Conservation (phyloP, 2,888 invertebrate genomes). For the Podabrus alpinus region DNA sequence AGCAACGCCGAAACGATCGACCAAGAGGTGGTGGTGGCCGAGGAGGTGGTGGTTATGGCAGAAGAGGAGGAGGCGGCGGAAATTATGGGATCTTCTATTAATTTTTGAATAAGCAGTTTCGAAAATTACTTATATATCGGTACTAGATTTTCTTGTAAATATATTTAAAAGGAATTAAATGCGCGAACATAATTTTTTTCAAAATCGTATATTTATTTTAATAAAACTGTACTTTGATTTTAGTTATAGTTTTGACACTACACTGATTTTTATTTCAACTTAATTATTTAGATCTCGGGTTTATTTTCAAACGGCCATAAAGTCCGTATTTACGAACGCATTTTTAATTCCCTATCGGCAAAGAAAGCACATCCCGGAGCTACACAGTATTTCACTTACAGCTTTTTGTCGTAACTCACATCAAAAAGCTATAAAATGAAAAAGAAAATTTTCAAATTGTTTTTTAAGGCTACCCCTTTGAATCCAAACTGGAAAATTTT, state of each 20-base stretch:
- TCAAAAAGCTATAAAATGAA: too few relatives aligned
- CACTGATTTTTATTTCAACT: background rate
- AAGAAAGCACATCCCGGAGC: too few relatives aligned
- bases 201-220: background rate
- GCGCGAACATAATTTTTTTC: background rate
- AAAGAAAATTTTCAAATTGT: too few relatives aligned
- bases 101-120: background rate
- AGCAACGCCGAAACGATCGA: conserved; percentile 63
- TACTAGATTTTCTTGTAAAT: background rate
- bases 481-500: too few relatives aligned
- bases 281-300: background rate
- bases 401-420: too few relatives aligned
- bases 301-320: too few relatives aligned
- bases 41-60: conserved; percentile 46
- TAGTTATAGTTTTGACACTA: background rate
- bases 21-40: conserved; percentile 54
- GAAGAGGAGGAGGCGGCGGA: conserved; percentile 42
- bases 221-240: background rate
- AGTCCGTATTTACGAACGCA: too few relatives aligned
- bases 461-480: too few relatives aligned
- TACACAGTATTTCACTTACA: too few relatives aligned
- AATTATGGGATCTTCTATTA: conserved; percentile 16
- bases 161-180: background rate
- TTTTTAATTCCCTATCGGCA: too few relatives aligned
- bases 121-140: background rate